Evolutionary conservation across 2,888 invertebrate genomes (phyloP).

Genomic region (Drosophila paramelanica): DNA sequence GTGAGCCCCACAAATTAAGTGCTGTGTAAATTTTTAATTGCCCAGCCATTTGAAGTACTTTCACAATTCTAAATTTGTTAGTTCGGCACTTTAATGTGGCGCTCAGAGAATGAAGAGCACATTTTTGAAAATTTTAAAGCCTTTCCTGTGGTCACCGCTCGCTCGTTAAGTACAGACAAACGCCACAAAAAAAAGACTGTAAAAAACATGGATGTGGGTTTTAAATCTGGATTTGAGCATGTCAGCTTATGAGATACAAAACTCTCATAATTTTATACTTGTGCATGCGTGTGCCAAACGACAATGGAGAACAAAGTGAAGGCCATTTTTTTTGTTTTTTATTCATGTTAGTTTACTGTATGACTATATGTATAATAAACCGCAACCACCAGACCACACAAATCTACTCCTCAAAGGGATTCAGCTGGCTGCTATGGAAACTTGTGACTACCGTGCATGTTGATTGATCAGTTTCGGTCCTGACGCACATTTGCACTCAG

Average conservation of each 20-base stretch:
- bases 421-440: slow-evolving; percentile 38
- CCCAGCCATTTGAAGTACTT: slow-evolving; percentile 13
- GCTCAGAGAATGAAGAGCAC: neutral
- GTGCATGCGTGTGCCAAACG: slow-evolving; percentile 34
- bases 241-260: slow-evolving; percentile 33
- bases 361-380: slow-evolving; percentile 10
- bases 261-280: slow-evolving; percentile 14
- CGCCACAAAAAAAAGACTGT: slow-evolving; percentile 5
- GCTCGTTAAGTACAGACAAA: slow-evolving; percentile 52
- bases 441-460: slow-evolving; percentile 47
- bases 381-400: slow-evolving; percentile 8
- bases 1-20: slow-evolving; percentile 3
- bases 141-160: slow-evolving; percentile 39
- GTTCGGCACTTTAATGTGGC: slow-evolving; percentile 10
- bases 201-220: slow-evolving; percentile 55
- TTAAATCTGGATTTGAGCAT: slow-evolving; percentile 46
- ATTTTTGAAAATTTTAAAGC: slow-evolving; percentile 28
- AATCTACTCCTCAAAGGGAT: slow-evolving; percentile 14
- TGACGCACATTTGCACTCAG: neutral
- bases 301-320: slow-evolving; percentile 31
- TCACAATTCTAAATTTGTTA: slow-evolving; percentile 13
- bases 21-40: slow-evolving; percentile 57
- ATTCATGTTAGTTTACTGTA: neutral
- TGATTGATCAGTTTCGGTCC: slow-evolving; percentile 61
- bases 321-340: neutral